Evolutionary conservation across 2,113 vertebrate species (phyloP).

Genomic region (Gasterosteus aculeatus): DNA sequence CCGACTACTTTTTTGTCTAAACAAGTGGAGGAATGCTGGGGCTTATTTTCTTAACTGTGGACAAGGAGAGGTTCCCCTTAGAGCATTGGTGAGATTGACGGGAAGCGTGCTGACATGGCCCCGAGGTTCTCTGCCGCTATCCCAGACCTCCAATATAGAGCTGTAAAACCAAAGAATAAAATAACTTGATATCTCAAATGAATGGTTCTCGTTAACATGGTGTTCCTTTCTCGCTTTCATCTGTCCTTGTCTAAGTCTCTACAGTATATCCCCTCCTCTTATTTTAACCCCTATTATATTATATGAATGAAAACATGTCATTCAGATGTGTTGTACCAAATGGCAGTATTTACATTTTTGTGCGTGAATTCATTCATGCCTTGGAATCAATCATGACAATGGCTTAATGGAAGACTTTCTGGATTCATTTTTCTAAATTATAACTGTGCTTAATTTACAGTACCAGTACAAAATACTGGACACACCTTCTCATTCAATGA

Average conservation of each 20-base stretch:
- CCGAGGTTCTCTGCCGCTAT: constrained; percentile 45
- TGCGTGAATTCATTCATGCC: background rate
- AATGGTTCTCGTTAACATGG: constrained; percentile 28
- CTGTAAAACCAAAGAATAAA: constrained; percentile 60
- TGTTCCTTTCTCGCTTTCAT: constrained; percentile 34
- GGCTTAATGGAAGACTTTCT: constrained; percentile 21
- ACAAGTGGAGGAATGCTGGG: constrained; percentile 68
- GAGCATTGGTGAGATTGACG: constrained; percentile 72
- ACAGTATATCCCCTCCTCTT: constrained; percentile 11
- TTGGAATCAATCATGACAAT: background rate
- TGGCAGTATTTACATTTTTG: background rate
- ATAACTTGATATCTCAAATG: constrained; percentile 36
- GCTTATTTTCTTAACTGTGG: constrained; percentile 74
- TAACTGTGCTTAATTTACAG: constrained; percentile 16
- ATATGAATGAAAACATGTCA: constrained; percentile 12
- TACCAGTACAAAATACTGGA: too few species aligned
- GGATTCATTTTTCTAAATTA: constrained; percentile 41
- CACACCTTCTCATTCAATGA: too few species aligned
- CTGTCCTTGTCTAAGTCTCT: constrained; percentile 10
- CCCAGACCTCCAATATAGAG: constrained; percentile 36
- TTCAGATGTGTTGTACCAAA: background rate
- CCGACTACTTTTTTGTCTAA: constrained; percentile 34
- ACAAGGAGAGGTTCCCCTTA: constrained; percentile 46
- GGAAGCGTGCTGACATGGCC: constrained; percentile 57
- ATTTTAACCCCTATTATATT: background rate